Evolutionary conservation across 1,140 invertebrate genomes (phyloP).

Genomic region (Heliothis virescens): DNA sequence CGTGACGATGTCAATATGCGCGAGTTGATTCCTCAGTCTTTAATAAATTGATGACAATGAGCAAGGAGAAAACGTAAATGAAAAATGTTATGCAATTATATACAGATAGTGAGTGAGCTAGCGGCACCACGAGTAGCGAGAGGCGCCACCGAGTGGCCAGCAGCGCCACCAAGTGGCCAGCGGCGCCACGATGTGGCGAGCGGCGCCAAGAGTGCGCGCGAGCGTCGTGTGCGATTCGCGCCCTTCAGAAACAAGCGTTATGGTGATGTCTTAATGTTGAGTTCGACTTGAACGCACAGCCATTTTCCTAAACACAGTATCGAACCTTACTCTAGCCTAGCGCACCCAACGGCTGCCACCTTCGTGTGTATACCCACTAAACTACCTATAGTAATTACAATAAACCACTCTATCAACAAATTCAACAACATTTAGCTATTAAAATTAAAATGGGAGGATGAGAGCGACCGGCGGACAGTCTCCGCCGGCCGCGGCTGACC

Average conservation of each 20-base stretch:
- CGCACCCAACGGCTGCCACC: slow-evolving; percentile 73
- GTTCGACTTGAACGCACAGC: slow-evolving; percentile 81
- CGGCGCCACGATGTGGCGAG: background rate
- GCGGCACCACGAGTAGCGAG: slow-evolving; percentile 31
- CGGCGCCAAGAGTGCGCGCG: slow-evolving; percentile 12
- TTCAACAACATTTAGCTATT: slow-evolving; percentile 85
- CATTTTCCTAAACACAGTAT: slow-evolving; percentile 77
- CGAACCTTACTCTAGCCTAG: slow-evolving; percentile 70
- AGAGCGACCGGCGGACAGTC: slow-evolving; percentile 57
- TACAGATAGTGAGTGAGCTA: slow-evolving; percentile 69
- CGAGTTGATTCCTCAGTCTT: slow-evolving; percentile 86
- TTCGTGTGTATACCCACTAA: slow-evolving; percentile 75
- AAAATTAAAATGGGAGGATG: slow-evolving; percentile 79
- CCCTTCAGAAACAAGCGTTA: slow-evolving; percentile 54
- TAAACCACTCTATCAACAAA: slow-evolving; percentile 84
- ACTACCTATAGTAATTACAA: slow-evolving; percentile 79
- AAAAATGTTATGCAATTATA: slow-evolving; percentile 83
- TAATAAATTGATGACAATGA: slow-evolving; percentile 86
- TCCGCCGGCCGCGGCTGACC: slow-evolving; percentile 55
- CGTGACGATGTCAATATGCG: slow-evolving; percentile 83
- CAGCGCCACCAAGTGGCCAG: background rate
- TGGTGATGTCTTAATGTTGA: slow-evolving; percentile 74
- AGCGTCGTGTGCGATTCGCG: slow-evolving; percentile 62
- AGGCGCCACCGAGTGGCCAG: background rate
- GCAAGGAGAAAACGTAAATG: slow-evolving; percentile 83